Evolutionary conservation across 2,113 vertebrate genomes (phyloP).

Genomic region (Mohoua ochrocephala): DNA sequence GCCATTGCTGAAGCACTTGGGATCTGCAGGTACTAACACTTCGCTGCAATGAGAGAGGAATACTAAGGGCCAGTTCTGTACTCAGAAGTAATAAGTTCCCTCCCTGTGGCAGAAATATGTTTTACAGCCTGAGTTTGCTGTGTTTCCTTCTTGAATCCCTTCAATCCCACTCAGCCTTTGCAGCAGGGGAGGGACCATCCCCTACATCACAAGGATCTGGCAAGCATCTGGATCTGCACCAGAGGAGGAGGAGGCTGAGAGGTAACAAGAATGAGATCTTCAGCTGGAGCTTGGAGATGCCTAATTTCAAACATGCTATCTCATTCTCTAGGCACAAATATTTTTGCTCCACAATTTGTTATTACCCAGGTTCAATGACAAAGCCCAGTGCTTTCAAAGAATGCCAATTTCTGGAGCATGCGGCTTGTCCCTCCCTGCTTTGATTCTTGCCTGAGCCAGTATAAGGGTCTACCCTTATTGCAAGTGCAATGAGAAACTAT

Average conservation of each 20-base stretch:
- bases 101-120: background rate
- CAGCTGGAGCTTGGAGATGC: background rate
- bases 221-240: background rate
- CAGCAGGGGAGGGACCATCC: accelerated
- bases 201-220: background rate
- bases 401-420: background rate
- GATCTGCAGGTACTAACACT: background rate
- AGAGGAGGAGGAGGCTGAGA: background rate
- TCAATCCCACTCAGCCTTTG: background rate
- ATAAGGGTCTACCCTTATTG: background rate
- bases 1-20: background rate
- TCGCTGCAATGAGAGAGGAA: background rate
- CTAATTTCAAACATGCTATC: background rate
- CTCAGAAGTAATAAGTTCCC: background rate
- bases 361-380: background rate
- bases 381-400: background rate
- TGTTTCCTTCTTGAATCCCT: background rate
- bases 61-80: background rate
- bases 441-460: background rate
- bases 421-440: background rate
- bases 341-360: background rate
- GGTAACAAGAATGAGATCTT: background rate
- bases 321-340: background rate
- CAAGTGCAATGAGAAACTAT: background rate
- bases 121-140: background rate